Evolutionary conservation across 53 echinoderm and acorn worm genomes (phyloP).

Genomic region (Holothuria scabra): DNA sequence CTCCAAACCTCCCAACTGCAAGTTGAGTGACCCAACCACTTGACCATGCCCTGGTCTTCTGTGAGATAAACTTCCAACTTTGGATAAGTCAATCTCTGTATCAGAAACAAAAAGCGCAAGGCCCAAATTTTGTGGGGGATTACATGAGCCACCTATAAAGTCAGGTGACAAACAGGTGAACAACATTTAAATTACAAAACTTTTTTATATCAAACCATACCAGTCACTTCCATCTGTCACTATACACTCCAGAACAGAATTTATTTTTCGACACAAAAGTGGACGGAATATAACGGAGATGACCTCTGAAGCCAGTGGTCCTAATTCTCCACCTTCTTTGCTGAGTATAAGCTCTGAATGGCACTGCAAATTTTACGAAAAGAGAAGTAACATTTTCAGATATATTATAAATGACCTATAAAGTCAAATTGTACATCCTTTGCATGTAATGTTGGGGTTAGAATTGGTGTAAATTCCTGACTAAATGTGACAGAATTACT

Average conservation of each 20-base stretch:
- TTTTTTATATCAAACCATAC: slow-evolving; percentile 28
- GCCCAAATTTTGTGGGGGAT: too few species aligned
- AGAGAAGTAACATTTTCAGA: background rate
- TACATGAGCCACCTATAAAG: too few species aligned
- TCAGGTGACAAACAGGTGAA: too few species aligned
- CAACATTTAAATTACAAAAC: too few species aligned
- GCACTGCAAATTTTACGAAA: slow-evolving; percentile 30
- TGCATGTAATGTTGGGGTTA: background rate
- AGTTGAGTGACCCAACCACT: too few species aligned
- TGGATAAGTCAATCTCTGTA: too few species aligned
- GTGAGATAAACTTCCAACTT: too few species aligned
- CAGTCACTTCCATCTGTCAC: slow-evolving; percentile 69
- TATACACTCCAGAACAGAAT: slow-evolving; percentile 80
- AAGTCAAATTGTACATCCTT: background rate
- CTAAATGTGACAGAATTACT: too few species aligned
- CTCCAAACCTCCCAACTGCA: too few species aligned
- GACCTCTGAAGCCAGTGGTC: slow-evolving; percentile 73
- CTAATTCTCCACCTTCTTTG: slow-evolving; percentile 75
- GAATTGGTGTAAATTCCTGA: too few species aligned
- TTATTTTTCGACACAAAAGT: slow-evolving; percentile 55
- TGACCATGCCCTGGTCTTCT: too few species aligned
- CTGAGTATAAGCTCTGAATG: slow-evolving; percentile 81
- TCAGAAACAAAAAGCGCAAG: too few species aligned
- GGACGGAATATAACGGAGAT: slow-evolving; percentile 75
- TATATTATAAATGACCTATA: background rate